A percentile compares a stretch with the other conserved stretches of the same genome.
phyloP scores from a whole-genome alignment of 2,888 invertebrate genomes.

The Sympetrum striolatum region DNA sequence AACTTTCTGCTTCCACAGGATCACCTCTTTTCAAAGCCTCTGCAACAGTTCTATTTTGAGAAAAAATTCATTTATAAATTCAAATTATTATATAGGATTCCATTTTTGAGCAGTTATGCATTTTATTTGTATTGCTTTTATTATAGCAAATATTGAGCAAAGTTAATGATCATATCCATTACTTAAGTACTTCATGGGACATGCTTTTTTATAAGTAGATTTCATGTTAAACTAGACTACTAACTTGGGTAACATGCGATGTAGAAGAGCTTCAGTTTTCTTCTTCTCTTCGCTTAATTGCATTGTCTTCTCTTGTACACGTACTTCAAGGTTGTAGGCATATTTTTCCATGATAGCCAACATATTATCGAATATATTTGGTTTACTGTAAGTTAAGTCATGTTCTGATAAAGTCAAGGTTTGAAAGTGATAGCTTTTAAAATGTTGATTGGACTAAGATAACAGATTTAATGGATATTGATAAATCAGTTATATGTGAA shows the following conservation, averaged over 20 bases:
- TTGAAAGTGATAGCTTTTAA: too few relatives aligned
- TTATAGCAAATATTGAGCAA: too few relatives aligned
- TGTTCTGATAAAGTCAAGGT: not conserved
- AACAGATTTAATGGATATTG: too few relatives aligned
- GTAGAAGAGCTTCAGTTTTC: conserved; percentile 81
- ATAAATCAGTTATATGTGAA: too few relatives aligned
- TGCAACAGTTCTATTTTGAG: conserved; percentile 71
- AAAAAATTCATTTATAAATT: not conserved
- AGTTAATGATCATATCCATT: too few relatives aligned
- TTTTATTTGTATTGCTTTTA: not conserved
- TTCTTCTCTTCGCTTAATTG: conserved; percentile 83
- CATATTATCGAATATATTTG: conserved; percentile 90
- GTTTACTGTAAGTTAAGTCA: conserved; percentile 65
- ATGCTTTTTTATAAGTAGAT: not conserved
- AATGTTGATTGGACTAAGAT: too few relatives aligned
- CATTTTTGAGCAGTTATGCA: not conserved
- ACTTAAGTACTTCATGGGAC: not conserved
- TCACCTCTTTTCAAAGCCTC: conserved; percentile 81
- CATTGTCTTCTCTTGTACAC: conserved; percentile 83
- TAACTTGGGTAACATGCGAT: conserved; percentile 86
- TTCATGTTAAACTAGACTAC: conserved; percentile 44
- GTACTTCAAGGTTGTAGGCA: conserved; percentile 82
- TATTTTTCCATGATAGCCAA: conserved; percentile 90
- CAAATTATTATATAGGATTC: not conserved
- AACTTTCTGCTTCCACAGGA: conserved; percentile 80